phyloP scores from a whole-genome alignment of 1,140 invertebrate genomes.

The Choristoneura fumiferana region DNA sequence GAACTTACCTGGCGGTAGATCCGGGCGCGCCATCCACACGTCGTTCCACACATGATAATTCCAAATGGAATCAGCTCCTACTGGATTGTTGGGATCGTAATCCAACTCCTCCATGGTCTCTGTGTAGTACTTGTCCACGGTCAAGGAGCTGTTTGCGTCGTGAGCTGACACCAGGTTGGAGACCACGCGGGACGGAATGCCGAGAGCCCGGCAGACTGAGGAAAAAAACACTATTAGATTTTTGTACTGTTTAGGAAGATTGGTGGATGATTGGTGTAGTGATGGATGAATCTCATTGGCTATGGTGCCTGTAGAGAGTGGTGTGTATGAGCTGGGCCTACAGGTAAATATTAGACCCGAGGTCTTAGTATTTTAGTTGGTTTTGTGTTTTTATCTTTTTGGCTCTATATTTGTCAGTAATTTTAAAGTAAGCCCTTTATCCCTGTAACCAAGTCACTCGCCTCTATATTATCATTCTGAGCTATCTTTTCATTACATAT shows the following conservation, averaged over 20 bases:
- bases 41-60: slow-evolving; percentile 92
- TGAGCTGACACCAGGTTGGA: slow-evolving; percentile 87
- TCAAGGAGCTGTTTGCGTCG: slow-evolving; percentile 85
- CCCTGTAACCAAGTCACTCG: too few species aligned
- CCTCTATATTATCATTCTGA: too few species aligned
- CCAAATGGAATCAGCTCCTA: slow-evolving; percentile 82
- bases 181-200: slow-evolving; percentile 85
- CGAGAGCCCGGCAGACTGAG: slow-evolving; percentile 84
- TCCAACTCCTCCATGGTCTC: slow-evolving; percentile 80
- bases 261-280: neutral
- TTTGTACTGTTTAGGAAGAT: neutral
- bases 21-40: slow-evolving; percentile 86
- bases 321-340: too few species aligned
- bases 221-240: slow-evolving; percentile 17
- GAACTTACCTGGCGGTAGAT: slow-evolving; percentile 82
- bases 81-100: slow-evolving; percentile 78
- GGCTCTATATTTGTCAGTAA: too few species aligned
- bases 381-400: too few species aligned
- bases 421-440: too few species aligned
- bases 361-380: too few species aligned
- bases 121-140: slow-evolving; percentile 85
- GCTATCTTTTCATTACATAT: too few species aligned
- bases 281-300: too few species aligned
- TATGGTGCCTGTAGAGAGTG: too few species aligned
- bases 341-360: too few species aligned